A percentile compares a stretch with the other conserved stretches of the same genome.
These are phyloP conservation scores for Notoglanidium macrostoma DNA, from an alignment of 2,797 vertebrate species.

Conservation along the genomic window DNA sequence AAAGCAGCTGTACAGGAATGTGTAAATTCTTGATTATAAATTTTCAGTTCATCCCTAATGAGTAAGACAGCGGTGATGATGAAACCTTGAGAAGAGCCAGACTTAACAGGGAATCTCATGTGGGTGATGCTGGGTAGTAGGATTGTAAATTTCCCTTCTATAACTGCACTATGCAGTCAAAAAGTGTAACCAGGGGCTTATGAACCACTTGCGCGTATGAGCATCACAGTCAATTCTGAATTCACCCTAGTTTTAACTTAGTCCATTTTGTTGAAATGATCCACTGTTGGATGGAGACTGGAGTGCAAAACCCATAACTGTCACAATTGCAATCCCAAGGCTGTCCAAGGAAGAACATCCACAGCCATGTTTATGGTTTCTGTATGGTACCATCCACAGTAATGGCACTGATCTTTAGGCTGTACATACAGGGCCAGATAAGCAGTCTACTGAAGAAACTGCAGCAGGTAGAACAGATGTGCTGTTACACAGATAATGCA, in stretches of 20 bases:
- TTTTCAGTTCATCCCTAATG: neutral
- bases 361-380: neutral
- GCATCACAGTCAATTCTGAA: neutral
- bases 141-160: neutral
- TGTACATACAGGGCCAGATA: neutral
- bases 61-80: neutral
- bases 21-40: neutral
- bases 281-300: neutral
- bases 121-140: neutral
- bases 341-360: neutral
- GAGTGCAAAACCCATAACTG: neutral
- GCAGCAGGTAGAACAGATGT: neutral
- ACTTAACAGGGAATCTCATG: neutral
- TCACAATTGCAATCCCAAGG: neutral
- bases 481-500: neutral
- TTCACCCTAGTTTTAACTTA: neutral
- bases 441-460: neutral
- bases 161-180: neutral
- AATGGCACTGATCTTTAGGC: neutral
- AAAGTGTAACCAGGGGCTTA: neutral
- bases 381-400: neutral
- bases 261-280: neutral
- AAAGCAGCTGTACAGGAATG: neutral
- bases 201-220: neutral
- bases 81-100: neutral